Conservation (phyloP, 2,797 vertebrate species). For the Schizothorax lantsangensis region DNA sequence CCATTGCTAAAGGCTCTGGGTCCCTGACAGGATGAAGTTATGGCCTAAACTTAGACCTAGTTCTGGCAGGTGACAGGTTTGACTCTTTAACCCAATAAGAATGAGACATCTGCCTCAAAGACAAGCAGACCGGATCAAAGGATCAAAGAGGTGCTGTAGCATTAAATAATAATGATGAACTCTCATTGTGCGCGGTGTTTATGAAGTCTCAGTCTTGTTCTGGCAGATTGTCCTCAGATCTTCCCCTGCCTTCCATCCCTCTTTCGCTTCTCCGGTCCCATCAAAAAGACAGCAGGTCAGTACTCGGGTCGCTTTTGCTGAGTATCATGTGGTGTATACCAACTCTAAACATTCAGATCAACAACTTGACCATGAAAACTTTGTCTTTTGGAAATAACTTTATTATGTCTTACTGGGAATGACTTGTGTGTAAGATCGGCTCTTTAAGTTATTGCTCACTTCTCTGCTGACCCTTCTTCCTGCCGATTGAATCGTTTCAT, state of each 20-base stretch:
- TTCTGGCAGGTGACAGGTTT: constrained; percentile 42
- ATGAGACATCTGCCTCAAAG: constrained; percentile 56
- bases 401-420: constrained; percentile 2
- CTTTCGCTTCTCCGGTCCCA: constrained; percentile 58
- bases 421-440: neutral
- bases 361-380: neutral
- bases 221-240: constrained; percentile 70
- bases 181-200: constrained; percentile 56
- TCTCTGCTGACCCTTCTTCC: constrained; percentile 43
- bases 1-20: neutral
- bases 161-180: constrained; percentile 74
- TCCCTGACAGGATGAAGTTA: constrained; percentile 46
- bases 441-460: constrained; percentile 54
- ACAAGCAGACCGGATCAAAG: constrained; percentile 70
- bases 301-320: constrained; percentile 3
- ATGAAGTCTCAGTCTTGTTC: constrained; percentile 69
- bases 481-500: constrained; percentile 66
- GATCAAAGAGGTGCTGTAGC: constrained; percentile 62
- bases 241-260: constrained; percentile 66
- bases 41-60: constrained; percentile 43
- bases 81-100: constrained; percentile 34
- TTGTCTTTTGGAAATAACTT: constrained; percentile 7
- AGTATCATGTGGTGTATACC: neutral
- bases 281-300: constrained; percentile 54
- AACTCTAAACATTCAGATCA: constrained; percentile 19